Conservation (phyloP, 2,113 vertebrate species). For the Tyrannus savana region DNA sequence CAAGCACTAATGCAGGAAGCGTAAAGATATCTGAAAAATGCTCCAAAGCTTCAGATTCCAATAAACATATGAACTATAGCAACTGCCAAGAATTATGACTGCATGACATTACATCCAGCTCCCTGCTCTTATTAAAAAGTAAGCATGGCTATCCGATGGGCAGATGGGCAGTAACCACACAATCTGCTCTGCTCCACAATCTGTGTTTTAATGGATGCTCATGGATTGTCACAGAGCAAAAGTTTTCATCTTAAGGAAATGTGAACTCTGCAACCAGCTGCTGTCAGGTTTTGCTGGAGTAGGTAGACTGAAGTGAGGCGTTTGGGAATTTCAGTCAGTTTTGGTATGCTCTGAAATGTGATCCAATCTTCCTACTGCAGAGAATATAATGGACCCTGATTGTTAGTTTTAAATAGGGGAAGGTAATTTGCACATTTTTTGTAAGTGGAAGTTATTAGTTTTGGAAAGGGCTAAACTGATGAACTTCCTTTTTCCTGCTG, state of each 20-base stretch:
- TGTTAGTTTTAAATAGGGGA: neutral
- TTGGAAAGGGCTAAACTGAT: neutral
- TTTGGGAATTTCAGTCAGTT: neutral
- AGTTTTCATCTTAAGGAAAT: neutral
- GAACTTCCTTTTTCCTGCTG: neutral
- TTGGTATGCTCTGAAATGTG: neutral
- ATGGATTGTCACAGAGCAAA: neutral
- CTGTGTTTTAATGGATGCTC: neutral
- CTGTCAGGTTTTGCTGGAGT: neutral
- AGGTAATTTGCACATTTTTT: neutral
- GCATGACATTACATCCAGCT: slow-evolving; percentile 49
- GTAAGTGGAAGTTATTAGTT: neutral
- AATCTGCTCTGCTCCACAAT: slow-evolving; percentile 14
- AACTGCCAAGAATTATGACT: slow-evolving; percentile 57
- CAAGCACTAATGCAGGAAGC: slow-evolving; percentile 55
- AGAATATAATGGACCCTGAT: neutral
- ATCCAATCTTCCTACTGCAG: neutral
- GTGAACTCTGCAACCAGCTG: neutral
- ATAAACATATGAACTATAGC: slow-evolving; percentile 53
- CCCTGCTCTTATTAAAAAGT: slow-evolving; percentile 31
- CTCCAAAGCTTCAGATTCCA: slow-evolving; percentile 60
- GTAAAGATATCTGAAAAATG: slow-evolving; percentile 52
- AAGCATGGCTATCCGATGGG: neutral
- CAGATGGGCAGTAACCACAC: slow-evolving; percentile 53
- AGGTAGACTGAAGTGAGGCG: neutral